Conservation (phyloP, 2,797 vertebrate species). For the Hapalemur alaotrensis region DNA sequence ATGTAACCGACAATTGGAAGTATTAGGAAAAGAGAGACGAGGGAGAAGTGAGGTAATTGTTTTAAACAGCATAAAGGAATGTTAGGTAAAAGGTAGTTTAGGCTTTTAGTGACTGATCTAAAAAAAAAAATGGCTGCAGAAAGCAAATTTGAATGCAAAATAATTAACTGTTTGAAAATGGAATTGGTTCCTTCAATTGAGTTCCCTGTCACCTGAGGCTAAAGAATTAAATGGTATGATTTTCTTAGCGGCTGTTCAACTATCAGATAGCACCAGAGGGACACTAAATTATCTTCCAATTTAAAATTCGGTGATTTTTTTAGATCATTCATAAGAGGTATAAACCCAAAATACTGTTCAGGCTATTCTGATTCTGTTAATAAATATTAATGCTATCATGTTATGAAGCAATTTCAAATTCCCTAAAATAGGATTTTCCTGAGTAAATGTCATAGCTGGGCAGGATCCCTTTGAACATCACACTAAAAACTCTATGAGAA, state of each 20-base stretch:
- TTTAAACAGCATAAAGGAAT: background rate
- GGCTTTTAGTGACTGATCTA: background rate
- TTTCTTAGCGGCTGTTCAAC: background rate
- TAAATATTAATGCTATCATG: background rate
- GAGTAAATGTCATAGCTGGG: background rate
- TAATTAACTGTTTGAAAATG: background rate
- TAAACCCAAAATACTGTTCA: background rate
- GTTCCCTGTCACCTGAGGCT: background rate
- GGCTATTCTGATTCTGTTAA: background rate
- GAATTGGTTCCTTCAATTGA: background rate
- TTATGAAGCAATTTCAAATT: background rate
- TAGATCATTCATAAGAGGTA: background rate
- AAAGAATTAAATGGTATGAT: background rate
- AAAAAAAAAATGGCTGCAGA: background rate
- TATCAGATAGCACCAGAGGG: background rate
- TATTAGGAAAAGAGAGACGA: background rate
- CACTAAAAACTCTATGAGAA: background rate
- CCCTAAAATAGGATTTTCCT: background rate
- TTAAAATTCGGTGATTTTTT: conserved; percentile 33
- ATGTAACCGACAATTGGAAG: background rate
- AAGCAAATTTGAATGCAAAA: background rate
- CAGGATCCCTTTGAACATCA: background rate
- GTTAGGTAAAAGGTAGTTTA: background rate
- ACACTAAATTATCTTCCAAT: background rate
- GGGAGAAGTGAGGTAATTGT: background rate